Evolutionary conservation across 1,140 invertebrate species (phyloP).

Genomic region (Eufriesea mexicana): DNA sequence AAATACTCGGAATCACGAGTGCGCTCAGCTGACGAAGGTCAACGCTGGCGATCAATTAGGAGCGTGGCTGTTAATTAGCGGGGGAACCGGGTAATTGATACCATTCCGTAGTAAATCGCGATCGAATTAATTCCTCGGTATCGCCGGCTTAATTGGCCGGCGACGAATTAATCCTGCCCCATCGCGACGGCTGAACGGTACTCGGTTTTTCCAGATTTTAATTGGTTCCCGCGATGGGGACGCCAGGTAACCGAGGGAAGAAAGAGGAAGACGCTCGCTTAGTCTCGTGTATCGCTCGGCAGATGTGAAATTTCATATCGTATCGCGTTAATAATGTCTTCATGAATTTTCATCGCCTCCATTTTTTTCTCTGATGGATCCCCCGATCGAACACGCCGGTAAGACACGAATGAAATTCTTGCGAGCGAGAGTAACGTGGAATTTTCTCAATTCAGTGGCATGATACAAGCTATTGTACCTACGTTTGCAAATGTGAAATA

Average conservation of each 20-base stretch:
- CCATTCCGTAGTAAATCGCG: conserved; percentile 41
- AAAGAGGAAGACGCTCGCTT: neutral
- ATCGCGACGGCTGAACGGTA: conserved; percentile 30
- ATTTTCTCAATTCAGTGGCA: too few relatives aligned
- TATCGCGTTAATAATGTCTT: conserved; percentile 28
- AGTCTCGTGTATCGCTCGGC: neutral
- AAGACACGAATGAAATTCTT: neutral
- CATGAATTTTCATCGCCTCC: conserved; percentile 28
- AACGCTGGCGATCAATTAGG: conserved; percentile 37
- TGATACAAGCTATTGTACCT: too few relatives aligned
- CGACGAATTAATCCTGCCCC: conserved; percentile 47
- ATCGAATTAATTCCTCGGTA: conserved; percentile 43
- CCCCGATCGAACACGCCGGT: neutral
- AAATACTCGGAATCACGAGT: neutral
- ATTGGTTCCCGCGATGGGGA: conserved; percentile 37
- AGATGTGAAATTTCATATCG: conserved; percentile 1
- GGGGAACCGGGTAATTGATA: conserved; percentile 49
- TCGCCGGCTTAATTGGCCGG: conserved; percentile 35
- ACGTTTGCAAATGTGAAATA: too few relatives aligned
- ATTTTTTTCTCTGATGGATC: neutral
- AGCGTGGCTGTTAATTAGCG: conserved; percentile 43
- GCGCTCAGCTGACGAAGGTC: conserved; percentile 23
- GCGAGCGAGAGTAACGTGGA: too few relatives aligned
- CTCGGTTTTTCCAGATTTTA: conserved; percentile 48
- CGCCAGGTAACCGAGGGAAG: neutral